Evolutionary conservation across 2,888 invertebrate species (phyloP).

Genomic region (Blera fallax): DNA sequence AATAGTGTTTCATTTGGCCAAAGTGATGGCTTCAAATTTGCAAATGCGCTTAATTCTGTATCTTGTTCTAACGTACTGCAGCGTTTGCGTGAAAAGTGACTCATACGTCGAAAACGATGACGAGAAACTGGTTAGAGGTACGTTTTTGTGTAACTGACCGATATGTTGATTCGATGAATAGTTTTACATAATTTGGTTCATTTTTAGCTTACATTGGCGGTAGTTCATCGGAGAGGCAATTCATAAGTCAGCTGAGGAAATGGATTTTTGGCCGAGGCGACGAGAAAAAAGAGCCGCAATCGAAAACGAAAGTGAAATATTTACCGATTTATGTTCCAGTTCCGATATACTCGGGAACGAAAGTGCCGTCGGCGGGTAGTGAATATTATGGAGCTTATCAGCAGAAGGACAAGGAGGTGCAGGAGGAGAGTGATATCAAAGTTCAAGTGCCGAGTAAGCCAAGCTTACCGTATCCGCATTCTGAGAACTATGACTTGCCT

Average conservation of each 20-base stretch:
- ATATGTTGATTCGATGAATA: neutral
- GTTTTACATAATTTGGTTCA: neutral
- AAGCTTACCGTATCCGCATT: neutral
- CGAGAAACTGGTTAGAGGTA: neutral
- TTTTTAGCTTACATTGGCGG: neutral
- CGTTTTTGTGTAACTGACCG: neutral
- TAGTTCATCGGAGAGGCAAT: neutral
- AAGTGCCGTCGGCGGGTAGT: neutral
- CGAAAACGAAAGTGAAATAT: constrained; percentile 4
- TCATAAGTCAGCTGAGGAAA: neutral
- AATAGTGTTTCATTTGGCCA: neutral
- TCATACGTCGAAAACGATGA: neutral
- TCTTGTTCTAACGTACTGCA: neutral
- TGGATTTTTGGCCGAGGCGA: constrained; percentile 7
- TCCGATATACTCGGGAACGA: neutral
- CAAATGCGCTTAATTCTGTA: constrained; percentile 1
- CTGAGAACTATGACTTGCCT: neutral
- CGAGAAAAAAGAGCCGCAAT: neutral
- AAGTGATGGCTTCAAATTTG: neutral
- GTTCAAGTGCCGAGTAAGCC: neutral
- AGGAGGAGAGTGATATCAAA: neutral
- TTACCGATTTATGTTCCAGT: constrained; percentile 39
- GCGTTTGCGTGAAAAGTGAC: neutral
- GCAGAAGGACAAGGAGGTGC: neutral
- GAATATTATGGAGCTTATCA: constrained; percentile 27